A percentile compares a stretch with the other conserved stretches of the same genome.
Evolutionary conservation across 2,113 vertebrate genomes (phyloP).

Genomic region (Mustela nigripes): DNA sequence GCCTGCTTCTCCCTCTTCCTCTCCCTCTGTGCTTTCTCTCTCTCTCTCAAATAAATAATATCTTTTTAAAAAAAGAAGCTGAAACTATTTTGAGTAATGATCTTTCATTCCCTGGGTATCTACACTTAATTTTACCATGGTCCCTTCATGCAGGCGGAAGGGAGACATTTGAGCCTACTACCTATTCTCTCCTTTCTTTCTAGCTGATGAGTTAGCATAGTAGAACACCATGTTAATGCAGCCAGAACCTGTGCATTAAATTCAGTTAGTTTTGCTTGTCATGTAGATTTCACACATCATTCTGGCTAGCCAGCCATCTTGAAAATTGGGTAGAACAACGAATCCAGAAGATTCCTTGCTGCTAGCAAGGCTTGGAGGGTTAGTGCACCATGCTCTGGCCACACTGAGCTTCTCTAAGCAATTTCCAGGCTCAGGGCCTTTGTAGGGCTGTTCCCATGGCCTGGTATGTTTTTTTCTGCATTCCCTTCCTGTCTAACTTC

Average conservation of each 20-base stretch:
- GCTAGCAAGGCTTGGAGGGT: not conserved
- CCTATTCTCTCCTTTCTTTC: not conserved
- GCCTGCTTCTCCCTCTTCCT: too few species aligned
- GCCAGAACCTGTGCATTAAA: not conserved
- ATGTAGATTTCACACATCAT: not conserved
- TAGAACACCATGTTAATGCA: not conserved
- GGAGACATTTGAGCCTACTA: not conserved
- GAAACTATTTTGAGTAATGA: slow-evolving; percentile 34
- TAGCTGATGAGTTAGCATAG: not conserved
- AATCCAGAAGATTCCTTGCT: not conserved
- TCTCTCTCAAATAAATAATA: too few species aligned
- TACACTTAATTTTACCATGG: not conserved
- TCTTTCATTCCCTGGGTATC: not conserved
- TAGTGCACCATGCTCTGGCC: not conserved
- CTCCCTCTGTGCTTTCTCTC: too few species aligned
- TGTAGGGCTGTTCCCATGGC: not conserved
- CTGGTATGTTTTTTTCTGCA: not conserved
- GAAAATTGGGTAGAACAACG: not conserved
- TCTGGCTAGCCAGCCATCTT: slow-evolving; percentile 4
- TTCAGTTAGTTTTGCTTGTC: not conserved
- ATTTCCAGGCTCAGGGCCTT: not conserved
- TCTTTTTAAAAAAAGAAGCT: not conserved
- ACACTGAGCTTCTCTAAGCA: not conserved
- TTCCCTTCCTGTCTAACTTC: not conserved
- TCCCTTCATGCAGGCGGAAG: not conserved